Conservation (phyloP, 2,797 vertebrate genomes). For the Pantherophis alleghaniensis region DNA sequence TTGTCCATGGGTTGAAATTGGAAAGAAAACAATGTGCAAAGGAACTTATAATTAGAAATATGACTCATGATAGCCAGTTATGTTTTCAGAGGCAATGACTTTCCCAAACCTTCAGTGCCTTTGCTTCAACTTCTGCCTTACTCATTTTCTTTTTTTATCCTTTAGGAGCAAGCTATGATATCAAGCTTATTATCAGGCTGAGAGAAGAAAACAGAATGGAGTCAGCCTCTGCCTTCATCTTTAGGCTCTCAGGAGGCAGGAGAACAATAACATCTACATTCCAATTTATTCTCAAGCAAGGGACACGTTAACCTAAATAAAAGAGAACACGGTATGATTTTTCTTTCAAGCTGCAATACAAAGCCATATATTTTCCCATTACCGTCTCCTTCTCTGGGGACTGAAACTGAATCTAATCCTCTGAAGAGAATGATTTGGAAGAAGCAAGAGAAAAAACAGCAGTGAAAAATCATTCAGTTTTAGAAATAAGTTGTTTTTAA, state of each 20-base stretch:
- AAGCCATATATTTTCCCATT: constrained; percentile 11
- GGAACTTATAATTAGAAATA: constrained; percentile 66
- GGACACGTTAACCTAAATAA: constrained; percentile 30
- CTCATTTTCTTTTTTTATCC: constrained; percentile 50
- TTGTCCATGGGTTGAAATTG: constrained; percentile 32
- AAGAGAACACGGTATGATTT: constrained; percentile 34
- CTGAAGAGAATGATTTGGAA: constrained; percentile 7
- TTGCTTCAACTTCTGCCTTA: constrained; percentile 17
- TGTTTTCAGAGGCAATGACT: constrained; percentile 49
- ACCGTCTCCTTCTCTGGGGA: background rate
- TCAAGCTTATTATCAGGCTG: background rate
- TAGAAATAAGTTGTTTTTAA: constrained; percentile 28
- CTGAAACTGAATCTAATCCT: constrained; percentile 9
- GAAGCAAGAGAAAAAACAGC: constrained; percentile 22
- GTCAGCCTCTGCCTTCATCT: background rate
- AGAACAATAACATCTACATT: constrained; percentile 23
- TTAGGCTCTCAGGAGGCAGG: constrained; percentile 4
- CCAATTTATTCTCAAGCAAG: constrained; percentile 6
- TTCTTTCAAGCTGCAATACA: constrained; percentile 23
- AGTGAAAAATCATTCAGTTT: constrained; percentile 15
- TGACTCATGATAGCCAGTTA: constrained; percentile 56
- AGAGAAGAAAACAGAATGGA: constrained; percentile 31
- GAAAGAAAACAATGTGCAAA: background rate
- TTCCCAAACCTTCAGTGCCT: constrained; percentile 29
- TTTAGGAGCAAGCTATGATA: constrained; percentile 53